Conservation (phyloP, 2,113 vertebrate genomes). For the Erythrocercus mccallii region DNA sequence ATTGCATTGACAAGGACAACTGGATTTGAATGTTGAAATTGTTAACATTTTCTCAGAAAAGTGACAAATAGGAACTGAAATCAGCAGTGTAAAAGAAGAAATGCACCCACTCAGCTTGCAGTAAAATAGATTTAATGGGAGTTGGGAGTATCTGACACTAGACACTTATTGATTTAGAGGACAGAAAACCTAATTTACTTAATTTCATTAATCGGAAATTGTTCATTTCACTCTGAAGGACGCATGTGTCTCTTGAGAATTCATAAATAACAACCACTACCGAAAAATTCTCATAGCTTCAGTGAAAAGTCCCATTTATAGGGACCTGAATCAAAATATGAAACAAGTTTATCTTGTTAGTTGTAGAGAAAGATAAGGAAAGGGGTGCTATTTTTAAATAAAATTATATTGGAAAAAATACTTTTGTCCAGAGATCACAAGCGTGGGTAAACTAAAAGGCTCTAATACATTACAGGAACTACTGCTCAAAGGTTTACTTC, state of each 20-base stretch:
- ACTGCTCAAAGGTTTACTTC: conserved; percentile 6
- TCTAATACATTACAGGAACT: background rate
- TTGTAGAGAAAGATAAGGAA: background rate
- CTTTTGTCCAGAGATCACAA: background rate
- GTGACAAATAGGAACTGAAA: background rate
- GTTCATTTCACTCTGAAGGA: background rate
- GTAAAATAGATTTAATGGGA: background rate
- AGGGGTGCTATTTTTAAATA: background rate
- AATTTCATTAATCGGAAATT: background rate
- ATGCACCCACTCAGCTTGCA: background rate
- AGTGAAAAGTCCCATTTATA: background rate
- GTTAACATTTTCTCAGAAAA: background rate
- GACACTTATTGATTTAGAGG: background rate
- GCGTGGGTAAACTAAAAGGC: background rate
- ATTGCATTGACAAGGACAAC: background rate
- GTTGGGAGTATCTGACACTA: background rate
- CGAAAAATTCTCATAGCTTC: background rate
- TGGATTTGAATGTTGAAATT: background rate
- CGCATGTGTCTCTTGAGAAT: background rate
- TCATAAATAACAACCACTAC: background rate
- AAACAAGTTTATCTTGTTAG: background rate
- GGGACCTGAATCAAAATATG: background rate
- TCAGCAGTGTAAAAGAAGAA: background rate
- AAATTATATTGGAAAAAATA: background rate
- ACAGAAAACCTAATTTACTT: background rate